phyloP scores from a whole-genome alignment of 2,888 invertebrate species.

The Nomada flava region DNA sequence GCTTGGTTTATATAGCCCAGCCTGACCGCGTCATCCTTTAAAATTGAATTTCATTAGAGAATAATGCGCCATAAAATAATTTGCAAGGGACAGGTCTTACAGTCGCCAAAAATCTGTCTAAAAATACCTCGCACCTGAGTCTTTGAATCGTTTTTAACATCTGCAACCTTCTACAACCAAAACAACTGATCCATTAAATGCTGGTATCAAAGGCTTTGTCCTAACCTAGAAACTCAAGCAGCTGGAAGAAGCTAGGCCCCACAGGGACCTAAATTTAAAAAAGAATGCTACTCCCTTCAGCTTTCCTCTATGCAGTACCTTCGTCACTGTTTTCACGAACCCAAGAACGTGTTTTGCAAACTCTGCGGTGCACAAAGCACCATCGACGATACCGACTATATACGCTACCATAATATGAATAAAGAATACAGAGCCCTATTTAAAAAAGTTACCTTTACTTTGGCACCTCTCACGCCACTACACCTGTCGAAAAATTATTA shows the following conservation, averaged over 20 bases:
- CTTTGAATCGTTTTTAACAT: neutral
- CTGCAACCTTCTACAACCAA: neutral
- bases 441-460: too few species aligned
- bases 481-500: too few species aligned
- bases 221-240: neutral
- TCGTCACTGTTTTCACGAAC: neutral
- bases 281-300: neutral
- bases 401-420: too few species aligned
- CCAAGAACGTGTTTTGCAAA: neutral
- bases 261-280: conserved; percentile 2
- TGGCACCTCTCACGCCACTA: too few species aligned
- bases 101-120: neutral
- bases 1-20: too few species aligned
- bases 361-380: neutral
- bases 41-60: too few species aligned
- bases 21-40: too few species aligned
- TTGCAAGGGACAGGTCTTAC: too few species aligned
- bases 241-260: neutral
- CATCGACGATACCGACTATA: conserved; percentile 12
- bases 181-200: conserved; percentile 8
- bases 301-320: neutral
- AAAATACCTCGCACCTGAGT: neutral
- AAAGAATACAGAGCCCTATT: too few species aligned
- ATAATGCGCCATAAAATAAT: too few species aligned
- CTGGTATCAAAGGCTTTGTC: neutral